Evolutionary conservation across 1,140 invertebrate genomes (phyloP).

Genomic region (Myzus persicae): DNA sequence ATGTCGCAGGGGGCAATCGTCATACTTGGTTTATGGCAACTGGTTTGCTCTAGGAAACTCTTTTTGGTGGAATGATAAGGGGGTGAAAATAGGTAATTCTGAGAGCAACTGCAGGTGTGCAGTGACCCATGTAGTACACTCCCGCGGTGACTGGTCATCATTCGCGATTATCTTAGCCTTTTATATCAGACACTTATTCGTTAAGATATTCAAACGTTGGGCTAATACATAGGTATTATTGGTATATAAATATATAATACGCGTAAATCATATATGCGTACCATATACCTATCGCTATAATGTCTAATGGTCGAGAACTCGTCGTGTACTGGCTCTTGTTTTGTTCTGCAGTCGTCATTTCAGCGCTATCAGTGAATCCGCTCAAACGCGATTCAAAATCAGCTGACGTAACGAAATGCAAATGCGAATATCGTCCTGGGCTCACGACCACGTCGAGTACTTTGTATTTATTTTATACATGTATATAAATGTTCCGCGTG

Average conservation of each 20-base stretch:
- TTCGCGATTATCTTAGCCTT: neutral
- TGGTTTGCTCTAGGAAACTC: no score
- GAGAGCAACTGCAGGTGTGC: no score
- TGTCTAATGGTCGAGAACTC: neutral
- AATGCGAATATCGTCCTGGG: neutral
- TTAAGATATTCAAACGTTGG: neutral
- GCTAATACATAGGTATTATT: neutral
- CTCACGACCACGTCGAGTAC: neutral
- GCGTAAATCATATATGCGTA: neutral
- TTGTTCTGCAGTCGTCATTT: neutral
- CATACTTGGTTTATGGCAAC: no score
- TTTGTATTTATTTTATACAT: neutral
- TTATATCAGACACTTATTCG: neutral
- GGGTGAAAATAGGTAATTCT: no score
- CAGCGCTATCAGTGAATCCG: neutral
- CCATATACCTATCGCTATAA: neutral
- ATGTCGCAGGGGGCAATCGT: no score
- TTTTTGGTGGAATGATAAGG: no score
- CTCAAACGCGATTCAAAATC: neutral
- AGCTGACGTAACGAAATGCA: constrained; percentile 11
- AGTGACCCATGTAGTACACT: neutral
- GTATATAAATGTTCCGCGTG: constrained; percentile 13
- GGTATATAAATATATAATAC: neutral
- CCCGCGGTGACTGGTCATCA: neutral
- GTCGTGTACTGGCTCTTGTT: neutral